Evolutionary conservation across 2,113 vertebrate genomes (phyloP), one percentile per base, ranked within the genome.

Genomic region (Lutjanus erythropterus): DNA sequence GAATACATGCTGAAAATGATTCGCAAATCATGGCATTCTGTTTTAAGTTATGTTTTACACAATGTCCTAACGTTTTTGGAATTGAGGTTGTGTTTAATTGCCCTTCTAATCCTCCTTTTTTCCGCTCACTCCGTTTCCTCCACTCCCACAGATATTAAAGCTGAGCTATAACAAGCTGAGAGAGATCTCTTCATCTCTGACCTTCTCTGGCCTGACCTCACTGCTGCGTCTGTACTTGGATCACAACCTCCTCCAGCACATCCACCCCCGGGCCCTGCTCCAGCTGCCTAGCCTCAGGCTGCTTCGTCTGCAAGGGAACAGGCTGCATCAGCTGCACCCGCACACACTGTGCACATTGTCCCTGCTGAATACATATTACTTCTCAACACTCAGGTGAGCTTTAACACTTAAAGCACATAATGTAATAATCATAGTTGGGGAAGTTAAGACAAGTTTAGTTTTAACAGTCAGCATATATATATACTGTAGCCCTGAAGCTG

Each of bases 111-210:
- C 68, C 69, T 46, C 39, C 46, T 42, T 81, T 75, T 56, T n/a
- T 64, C 61, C 23, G 8, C 27, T 80, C 53, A 27, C 59, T 81
- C 53, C 33, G 79, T 78, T 71, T 80, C 52, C 41, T 71, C 55
- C 29, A 16, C 65, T 52, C 72, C 9, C 66, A 15, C 60, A 99
- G 97, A 97, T 98, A 35, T 94, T 99, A 89, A 99, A 99, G 88
- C 94, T 99, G 80, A 99, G 97, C 92, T 99, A 98, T 84, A 99
- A 99, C 89, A 97, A 98, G 82, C 83, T 99, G 59, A 94, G 92
- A 6, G 93, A 94, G 60, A 90, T 99, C 82, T 94, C 95, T 18
- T 96, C 95, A 25, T 78, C 87, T 0, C 88, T 92, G 58, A 96
- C 95, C 14, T 94, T 99, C 49, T 95, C 90, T 78, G 97, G 97